Conservation (phyloP, 2,888 invertebrate species). For the Mesoligia furuncula region DNA sequence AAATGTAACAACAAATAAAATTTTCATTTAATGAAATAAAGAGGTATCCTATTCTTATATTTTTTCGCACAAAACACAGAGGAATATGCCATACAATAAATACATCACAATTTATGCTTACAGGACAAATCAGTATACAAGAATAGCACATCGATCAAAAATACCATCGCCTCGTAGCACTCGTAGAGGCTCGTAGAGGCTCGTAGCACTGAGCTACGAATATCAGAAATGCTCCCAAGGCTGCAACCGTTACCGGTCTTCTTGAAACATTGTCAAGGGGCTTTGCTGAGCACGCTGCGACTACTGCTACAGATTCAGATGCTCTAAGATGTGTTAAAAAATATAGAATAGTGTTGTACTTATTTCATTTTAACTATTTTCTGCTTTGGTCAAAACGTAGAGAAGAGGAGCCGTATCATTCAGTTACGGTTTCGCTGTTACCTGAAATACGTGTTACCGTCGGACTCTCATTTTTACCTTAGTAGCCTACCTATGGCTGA, state of each 20-base stretch:
- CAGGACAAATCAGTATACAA: background rate
- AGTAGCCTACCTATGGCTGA: background rate
- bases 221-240: background rate
- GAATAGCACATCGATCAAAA: background rate
- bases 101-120: background rate
- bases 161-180: constrained; percentile 25
- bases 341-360: background rate
- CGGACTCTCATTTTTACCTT: background rate
- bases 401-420: background rate
- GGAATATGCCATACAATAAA: no score
- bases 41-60: background rate
- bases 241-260: background rate
- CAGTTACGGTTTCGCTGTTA: background rate
- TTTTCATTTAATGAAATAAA: background rate
- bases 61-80: background rate
- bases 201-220: constrained; percentile 42
- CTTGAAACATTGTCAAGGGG: background rate
- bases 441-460: background rate
- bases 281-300: background rate
- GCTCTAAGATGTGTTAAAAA: no score
- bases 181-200: constrained; percentile 27
- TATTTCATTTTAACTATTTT: background rate
- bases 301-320: background rate
- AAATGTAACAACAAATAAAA: background rate
- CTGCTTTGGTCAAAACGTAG: background rate